Base-by-base conservation (phyloP, 1,140 invertebrate species). In the Globodera ellingtonae region DNA sequence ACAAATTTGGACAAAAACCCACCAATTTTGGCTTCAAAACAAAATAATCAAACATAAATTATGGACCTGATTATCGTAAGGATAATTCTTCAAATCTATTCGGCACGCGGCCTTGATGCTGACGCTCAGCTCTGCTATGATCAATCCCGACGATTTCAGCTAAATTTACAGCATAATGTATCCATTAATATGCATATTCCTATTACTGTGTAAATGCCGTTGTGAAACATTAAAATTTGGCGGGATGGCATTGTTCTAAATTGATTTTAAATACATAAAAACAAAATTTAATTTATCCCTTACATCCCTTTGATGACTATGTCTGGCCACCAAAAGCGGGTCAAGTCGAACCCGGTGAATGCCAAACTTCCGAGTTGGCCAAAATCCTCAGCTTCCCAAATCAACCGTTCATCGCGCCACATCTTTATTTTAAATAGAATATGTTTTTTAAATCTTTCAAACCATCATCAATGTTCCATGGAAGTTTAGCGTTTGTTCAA, bases 321-420 rank as follows among this genome's bases (percentile, higher is more conserved):
- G 21, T 48, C 75, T 8, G 75, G 75, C 47, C 44, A 77, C 75
- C 75, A 77, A 77, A 77, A 69, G 6, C 75, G 21, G 9, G 18
- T 77, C 24, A 77, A 46, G 47, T 77, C 75, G 69, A 77, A 77
- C 4, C 75, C 75, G 48, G 75, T 77, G 69, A 77, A 77, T 62
- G 75, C 65, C 21, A 77, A 10, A 52, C 69, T 77, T 10, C 50
- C 75, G 5, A 77, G n/a, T 47, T 77, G 75, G 24, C 75, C 75
- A 69, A 69, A 77, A 67, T 77, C 75, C 47, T 8, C 69, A 5
- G 75, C 21, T 13, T 77, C 75, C 75, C 75, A 77, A n/a, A 44
- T 46, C 48, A 77, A 47, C 13, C 75, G 62, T 44, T 62, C 62
- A 47, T 77, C 75, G 9, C 65, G 48, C 75, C 75, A 77, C 65